Evolutionary conservation across 2,797 vertebrate genomes (phyloP).

Genomic region (Anolis apletophallus): DNA sequence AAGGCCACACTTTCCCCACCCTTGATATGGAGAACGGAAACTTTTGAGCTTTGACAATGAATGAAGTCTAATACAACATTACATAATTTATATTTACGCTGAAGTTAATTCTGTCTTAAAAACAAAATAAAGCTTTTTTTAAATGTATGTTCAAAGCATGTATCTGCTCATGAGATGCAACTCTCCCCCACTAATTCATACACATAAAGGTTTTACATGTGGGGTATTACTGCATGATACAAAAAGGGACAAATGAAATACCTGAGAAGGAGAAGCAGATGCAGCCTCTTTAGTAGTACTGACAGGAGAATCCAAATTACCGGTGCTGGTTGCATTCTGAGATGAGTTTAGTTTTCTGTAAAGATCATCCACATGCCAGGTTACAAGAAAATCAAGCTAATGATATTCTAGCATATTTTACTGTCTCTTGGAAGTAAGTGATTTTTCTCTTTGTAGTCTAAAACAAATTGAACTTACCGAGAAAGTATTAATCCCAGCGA

Average conservation of each 20-base stretch:
- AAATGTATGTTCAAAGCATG: background rate
- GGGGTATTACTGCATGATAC: background rate
- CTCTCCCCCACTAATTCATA: background rate
- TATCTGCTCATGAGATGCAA: background rate
- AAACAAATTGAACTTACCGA: constrained; percentile 78
- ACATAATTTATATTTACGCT: background rate
- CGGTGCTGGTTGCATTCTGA: constrained; percentile 70
- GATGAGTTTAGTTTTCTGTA: constrained; percentile 87
- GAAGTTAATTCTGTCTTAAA: background rate
- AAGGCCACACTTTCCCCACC: too few relatives aligned
- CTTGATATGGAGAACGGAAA: background rate
- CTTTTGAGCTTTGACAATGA: background rate
- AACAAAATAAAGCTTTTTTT: background rate
- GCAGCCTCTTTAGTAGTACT: constrained; percentile 81
- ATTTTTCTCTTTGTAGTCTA: constrained; percentile 9
- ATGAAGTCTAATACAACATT: background rate
- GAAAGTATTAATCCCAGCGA: constrained; percentile 85
- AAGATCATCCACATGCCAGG: constrained; percentile 62
- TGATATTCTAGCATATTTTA: background rate
- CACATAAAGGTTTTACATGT: background rate
- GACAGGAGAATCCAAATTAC: constrained; percentile 70
- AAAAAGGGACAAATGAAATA: constrained; percentile 66
- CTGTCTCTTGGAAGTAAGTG: background rate
- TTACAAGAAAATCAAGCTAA: constrained; percentile 55
- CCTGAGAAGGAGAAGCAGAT: constrained; percentile 83